A percentile compares a stretch with the other conserved stretches of the same genome.
These are phyloP conservation scores for Thunnus albacares DNA, from an alignment of 2,797 vertebrate species.

Conservation along the genomic window DNA sequence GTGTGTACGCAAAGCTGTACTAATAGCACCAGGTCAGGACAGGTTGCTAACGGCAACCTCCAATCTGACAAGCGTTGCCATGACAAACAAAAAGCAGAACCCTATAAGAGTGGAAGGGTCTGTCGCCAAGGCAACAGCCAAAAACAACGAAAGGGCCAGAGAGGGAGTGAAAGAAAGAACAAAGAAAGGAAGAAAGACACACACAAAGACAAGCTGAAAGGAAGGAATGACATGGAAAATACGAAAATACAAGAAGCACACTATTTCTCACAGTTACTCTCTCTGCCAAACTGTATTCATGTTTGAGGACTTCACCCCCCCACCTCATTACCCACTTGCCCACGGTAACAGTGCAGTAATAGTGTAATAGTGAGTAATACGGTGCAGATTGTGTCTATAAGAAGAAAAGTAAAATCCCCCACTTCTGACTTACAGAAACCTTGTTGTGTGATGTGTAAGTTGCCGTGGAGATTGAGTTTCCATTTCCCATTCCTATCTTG, in stretches of 20 bases:
- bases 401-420: slow-evolving; percentile 1
- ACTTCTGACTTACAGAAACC: slow-evolving; percentile 27
- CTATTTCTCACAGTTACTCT: slow-evolving; percentile 30
- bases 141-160: slow-evolving; percentile 72
- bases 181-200: slow-evolving; percentile 15
- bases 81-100: slow-evolving; percentile 84
- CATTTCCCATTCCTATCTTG: slow-evolving; percentile 34
- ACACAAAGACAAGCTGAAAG: slow-evolving; percentile 33
- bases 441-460: slow-evolving; percentile 29
- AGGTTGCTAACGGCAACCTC: slow-evolving; percentile 81
- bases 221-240: slow-evolving; percentile 41
- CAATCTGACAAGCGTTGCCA: slow-evolving; percentile 79
- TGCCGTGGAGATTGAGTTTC: slow-evolving; percentile 31
- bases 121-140: slow-evolving; percentile 73
- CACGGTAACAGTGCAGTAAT: not conserved
- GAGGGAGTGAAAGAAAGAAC: slow-evolving; percentile 37
- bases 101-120: slow-evolving; percentile 59
- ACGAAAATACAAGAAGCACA: slow-evolving; percentile 40
- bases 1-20: slow-evolving; percentile 50
- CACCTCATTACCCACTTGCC: not conserved
- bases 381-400: not conserved
- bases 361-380: not conserved
- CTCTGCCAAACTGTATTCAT: slow-evolving; percentile 45
- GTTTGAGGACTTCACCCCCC: slow-evolving; percentile 32
- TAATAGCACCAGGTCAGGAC: slow-evolving; percentile 76